Conservation (phyloP, 2,113 vertebrate genomes). For the Gnathonemus longibarbis region DNA sequence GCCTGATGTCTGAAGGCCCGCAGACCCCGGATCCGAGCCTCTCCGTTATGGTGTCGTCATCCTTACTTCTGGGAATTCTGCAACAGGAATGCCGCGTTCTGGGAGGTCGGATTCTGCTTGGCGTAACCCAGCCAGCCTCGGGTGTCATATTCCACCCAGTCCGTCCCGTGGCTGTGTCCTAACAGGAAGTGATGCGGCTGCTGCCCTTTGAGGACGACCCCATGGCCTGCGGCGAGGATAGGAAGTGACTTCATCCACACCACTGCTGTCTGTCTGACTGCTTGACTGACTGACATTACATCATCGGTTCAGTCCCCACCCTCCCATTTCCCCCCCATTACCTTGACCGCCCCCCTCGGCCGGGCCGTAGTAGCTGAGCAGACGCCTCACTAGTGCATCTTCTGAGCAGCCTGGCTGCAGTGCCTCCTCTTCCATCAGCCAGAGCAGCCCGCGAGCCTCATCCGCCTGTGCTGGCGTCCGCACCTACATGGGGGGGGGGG, state of each 20-base stretch:
- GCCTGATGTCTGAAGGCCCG: too few species aligned
- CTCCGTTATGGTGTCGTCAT: neutral
- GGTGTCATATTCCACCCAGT: conserved; percentile 88
- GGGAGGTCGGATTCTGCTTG: conserved; percentile 79
- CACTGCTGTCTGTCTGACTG: neutral
- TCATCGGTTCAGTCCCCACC: neutral
- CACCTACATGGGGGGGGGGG: conserved; percentile 56
- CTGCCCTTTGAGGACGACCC: conserved; percentile 76
- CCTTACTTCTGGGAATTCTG: conserved; percentile 94
- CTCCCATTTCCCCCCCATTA: conserved; percentile 52
- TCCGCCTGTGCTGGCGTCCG: conserved; percentile 73
- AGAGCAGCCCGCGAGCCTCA: conserved; percentile 83
- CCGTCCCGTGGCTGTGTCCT: conserved; percentile 85
- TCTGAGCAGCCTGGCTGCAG: conserved; percentile 76
- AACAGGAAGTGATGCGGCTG: conserved; percentile 80
- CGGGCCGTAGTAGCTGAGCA: conserved; percentile 88
- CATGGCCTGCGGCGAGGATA: conserved; percentile 62
- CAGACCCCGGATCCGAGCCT: neutral
- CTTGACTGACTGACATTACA: neutral
- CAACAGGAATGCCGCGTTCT: conserved; percentile 70
- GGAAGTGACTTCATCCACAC: neutral
- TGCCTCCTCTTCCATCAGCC: conserved; percentile 91
- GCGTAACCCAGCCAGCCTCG: conserved; percentile 80
- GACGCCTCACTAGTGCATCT: conserved; percentile 74
- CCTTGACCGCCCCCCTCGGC: conserved; percentile 82